Evolutionary conservation across 2,888 invertebrate genomes (phyloP), one percentile per base, ranked within the genome.

Genomic region (Tetramorium bicarinatum): DNA sequence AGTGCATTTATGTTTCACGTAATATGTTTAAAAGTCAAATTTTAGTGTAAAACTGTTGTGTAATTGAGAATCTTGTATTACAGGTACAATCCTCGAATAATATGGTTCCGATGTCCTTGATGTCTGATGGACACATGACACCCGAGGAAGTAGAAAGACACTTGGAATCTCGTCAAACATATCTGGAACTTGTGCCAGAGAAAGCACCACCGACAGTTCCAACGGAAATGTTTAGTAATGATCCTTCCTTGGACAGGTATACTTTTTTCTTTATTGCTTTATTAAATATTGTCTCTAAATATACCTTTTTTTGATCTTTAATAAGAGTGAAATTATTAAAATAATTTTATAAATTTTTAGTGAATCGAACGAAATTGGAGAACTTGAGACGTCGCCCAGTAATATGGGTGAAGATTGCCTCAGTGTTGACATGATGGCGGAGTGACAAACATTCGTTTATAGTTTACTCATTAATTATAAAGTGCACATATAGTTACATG

Each of bases 221-320:
- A 6, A 98, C 97, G 59, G 98, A 99, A 95, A 98, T 99, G 97
- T 99, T 99, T 93, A 98, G 98, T 95, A 98, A 98, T 95, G 98
- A 99, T 92, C 98, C 98, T 76, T 98, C 98, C 1, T 95, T 98
- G 69, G 98, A 98, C 94, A 97, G 97, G 97, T 97, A 95, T 91
- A 77, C 87, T 15, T 75, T 21, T 1, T 66, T 1, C 8, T 11
- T 61, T 61, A 3, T 13, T 29, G 44, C 3, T 29, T 34, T 34
- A 15, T 54, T 69, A 38, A 41, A 61, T 25, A 11, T 79, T 18
- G 3, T n/a, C 15, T n/a, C 4, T 34, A 34, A 34, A 34, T 34
- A 34, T 34, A 13, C 8, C 52, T 21, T 3, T 75, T 62, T 47
- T 59, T 3, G 9, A 0, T 34, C 77, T 8, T 15, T 69, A 21